Base-by-base conservation (phyloP, 2,113 vertebrate species). In the Aphyosemion australe region DNA sequence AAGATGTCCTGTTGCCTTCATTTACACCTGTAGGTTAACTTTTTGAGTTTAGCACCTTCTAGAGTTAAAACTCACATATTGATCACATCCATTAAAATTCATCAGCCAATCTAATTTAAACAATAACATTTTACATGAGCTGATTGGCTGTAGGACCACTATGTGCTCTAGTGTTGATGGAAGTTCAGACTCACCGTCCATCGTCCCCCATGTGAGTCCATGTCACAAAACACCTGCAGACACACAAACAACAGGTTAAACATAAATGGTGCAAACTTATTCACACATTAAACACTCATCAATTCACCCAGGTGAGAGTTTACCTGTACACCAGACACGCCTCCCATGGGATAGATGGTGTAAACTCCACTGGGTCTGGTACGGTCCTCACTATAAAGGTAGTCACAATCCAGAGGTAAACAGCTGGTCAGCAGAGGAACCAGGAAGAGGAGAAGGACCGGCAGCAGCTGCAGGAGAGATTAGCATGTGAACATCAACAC, bases 161-260 rank as follows among this genome's bases (percentile, higher is more conserved):
- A 37, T 9, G 10, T 37, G 37, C n/a, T 10, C 8, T 20, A n/a
- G n/a, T n/a, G n/a, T n/a, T n/a, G n/a, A 12, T 1, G 12, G 4
- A 8, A 6, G 13, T 21, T 18, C 8, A 62, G n/a, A 14, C 76
- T 74, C 52, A 79, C 77, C 45, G 57, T 79, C 77, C 77, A 79
- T 0, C 31, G 2, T 34, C 77, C 65, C 13, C 16, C 55, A 0
- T 6, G 2, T 2, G 61, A 55, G 4, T 69, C 21, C 74, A 70
- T 70, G 61, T 76, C 74, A 26, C 74, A 76, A 54, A 43, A 65
- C 42, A 66, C 74, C 67, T 71, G 11, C 43, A 76, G 19, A 59
- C n/a, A 37, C 14, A 60, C 7, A 64, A 45, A 16, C 12, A 51
- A 0, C 4, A 18, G 1, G 16, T 12, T 10, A 7, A 11, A 20